Percentiles rank a stretch among this genome's conserved stretches.
Conservation (phyloP, 2,888 invertebrate species). For the Drosophila mimica region DNA sequence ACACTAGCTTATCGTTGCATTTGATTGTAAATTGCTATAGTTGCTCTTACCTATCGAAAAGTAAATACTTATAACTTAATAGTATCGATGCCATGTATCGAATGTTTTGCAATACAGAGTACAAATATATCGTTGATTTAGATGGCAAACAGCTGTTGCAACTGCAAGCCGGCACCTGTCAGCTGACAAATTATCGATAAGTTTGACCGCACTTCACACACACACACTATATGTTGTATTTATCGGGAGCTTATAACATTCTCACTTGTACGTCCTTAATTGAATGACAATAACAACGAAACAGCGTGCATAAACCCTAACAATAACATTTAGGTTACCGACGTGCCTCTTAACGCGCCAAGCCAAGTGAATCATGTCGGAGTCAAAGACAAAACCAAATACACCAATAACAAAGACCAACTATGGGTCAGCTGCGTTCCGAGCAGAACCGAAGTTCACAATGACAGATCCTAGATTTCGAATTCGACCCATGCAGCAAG, state of each 20-base stretch:
- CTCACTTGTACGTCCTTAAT: constrained; percentile 5
- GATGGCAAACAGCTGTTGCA: constrained; percentile 30
- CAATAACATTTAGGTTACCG: constrained; percentile 35
- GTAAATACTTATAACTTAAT: not conserved
- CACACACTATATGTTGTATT: constrained; percentile 22
- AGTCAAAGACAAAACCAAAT: constrained; percentile 34
- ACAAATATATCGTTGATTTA: not conserved
- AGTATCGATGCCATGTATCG: not conserved
- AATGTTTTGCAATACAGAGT: not conserved
- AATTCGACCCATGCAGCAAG: constrained; percentile 85
- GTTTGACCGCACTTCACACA: constrained; percentile 2
- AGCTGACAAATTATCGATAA: constrained; percentile 55
- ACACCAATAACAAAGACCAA: not conserved
- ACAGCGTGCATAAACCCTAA: constrained; percentile 11
- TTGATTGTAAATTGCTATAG: not conserved
- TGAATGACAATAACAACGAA: constrained; percentile 24
- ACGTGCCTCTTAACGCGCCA: constrained; percentile 29
- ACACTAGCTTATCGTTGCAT: not conserved
- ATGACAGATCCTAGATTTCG: constrained; percentile 91
- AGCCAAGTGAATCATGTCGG: constrained; percentile 25
- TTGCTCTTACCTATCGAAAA: not conserved
- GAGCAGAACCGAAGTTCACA: constrained; percentile 26
- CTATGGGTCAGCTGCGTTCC: constrained; percentile 5
- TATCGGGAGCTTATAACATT: constrained; percentile 12
- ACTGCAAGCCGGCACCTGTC: constrained; percentile 1